Base-by-base conservation (phyloP, 2,888 invertebrate species). In the Synergus japonicus region DNA sequence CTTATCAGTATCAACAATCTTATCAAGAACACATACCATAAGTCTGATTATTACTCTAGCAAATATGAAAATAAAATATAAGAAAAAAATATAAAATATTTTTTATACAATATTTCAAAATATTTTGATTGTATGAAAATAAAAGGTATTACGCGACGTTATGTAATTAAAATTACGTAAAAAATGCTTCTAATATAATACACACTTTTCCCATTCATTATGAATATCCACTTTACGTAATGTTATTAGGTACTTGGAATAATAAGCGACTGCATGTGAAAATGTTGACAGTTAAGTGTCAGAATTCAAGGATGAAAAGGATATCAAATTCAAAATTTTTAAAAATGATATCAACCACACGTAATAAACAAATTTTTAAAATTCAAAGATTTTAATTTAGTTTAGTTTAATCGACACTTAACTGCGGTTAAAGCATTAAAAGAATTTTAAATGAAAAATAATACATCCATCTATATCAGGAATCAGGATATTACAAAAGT, bases 121-220 rank as follows among this genome's bases (percentile, higher is more conserved):
- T 18, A 10, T 4, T 58, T 9, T 58, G 18, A 49, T 12, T 49
- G 15, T 49, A 49, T 4, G 4, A 49, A 49, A 58, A 58, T n/a
- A 58, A 58, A 18, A 9, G 18, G 58, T 3, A 58, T 18, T 18
- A 18, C 9, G 9, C 9, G 18, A 18, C 10, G 8, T 9, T 54
- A 12, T 58, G 9, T 73, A 73, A 73, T 73, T 41, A 73, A 58
- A 29, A 54, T 73, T 49, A 73, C 73, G 54, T 54, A 73, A 73
- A 37, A 15, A n/a, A 22, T 67, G 9, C 9, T 78, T 76, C n/a
- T n/a, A 22, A 22, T 15, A 66, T n/a, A 54, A 41, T 37, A 37
- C 37, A 54, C 73, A 29, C 29, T 73, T 54, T 54, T 73, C 10
- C 73, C 54, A 73, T 54, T 54, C 37, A 58, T n/a, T 58, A 73